A percentile compares a stretch with the other conserved stretches of the same genome.
These are phyloP conservation scores for Hyles lineata DNA, from an alignment of 2,888 invertebrate species.

Conservation along the genomic window DNA sequence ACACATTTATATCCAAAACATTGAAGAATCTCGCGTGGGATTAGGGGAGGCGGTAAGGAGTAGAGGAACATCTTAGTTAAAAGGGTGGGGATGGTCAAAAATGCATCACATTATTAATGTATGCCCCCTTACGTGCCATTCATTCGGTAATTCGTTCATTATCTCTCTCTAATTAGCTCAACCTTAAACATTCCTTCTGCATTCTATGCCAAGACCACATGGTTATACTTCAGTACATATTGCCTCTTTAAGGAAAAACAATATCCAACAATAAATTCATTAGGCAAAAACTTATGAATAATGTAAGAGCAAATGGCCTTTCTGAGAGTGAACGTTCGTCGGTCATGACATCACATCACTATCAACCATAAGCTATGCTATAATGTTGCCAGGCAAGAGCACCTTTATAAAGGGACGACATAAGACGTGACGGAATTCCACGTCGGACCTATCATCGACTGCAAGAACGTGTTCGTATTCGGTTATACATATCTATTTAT, in stretches of 20 bases:
- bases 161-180: neutral
- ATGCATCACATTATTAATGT: too few relatives aligned
- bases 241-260: constrained; percentile 3
- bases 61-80: too few relatives aligned
- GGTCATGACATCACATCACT: constrained; percentile 38
- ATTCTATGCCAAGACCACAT: neutral
- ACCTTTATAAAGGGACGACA: constrained; percentile 47
- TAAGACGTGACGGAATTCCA: constrained; percentile 53
- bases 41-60: too few relatives aligned
- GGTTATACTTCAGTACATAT: neutral
- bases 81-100: too few relatives aligned
- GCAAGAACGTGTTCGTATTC: constrained; percentile 12
- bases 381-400: constrained; percentile 50
- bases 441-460: neutral
- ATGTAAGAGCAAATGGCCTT: neutral
- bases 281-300: constrained; percentile 2
- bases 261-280: constrained; percentile 4
- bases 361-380: constrained; percentile 43
- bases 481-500: constrained; percentile 31
- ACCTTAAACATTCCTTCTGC: neutral
- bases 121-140: too few relatives aligned
- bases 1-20: too few relatives aligned
- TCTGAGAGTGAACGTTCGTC: neutral
- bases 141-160: neutral
- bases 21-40: too few relatives aligned